Evolutionary conservation across 2,888 invertebrate genomes (phyloP), one percentile per base, ranked within the genome.

Genomic region (Frankliniella intonsa): DNA sequence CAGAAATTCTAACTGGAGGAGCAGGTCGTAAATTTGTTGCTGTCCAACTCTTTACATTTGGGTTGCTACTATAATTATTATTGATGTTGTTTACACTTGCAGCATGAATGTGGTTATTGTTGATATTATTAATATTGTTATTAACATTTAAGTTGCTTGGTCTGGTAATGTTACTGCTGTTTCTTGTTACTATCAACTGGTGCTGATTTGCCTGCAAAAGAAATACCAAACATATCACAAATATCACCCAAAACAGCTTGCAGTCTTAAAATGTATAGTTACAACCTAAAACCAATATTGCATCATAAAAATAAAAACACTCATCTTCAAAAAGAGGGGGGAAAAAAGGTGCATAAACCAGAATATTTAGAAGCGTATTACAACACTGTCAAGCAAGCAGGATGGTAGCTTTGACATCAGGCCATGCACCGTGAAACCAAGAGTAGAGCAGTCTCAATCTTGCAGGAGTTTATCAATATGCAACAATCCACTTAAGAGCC

Each of bases 161-260:
- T 76, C 69, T 25, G 25, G 22, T 76, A 7, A 76, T 76, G 25
- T 76, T 76, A 76, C 69, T 76, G 25, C 69, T 76, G 25, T 76
- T 76, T 25, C 69, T 76, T n/a, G 69, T 10, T 12, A 76, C 69
- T 11, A 25, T 76, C 69, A 76, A 76, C 25, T 76, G 69, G 25
- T 76, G 69, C 25, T 76, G 69, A 25, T 76, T 76, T 76, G 22
- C 79, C 84, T 84, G 79, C 14, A 84, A 82, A 50, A 82, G 76
- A 81, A 50, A 80, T 50, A 50, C 38, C 38, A 38, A 38, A 38
- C 38, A 38, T 80, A 1, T 62, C 62, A 62, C 62, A 62, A 0
- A 38, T 38, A 3, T 38, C 38, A 38, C 3, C 38, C 62, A 62
- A 62, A 62, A 19, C 62, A 62, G n/a, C 17, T 62, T 62, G 62